A percentile compares a stretch with the other conserved stretches of the same genome.
These are phyloP conservation scores for Monopterus albus DNA, from an alignment of 2,113 vertebrate genomes.

Conservation along the genomic window DNA sequence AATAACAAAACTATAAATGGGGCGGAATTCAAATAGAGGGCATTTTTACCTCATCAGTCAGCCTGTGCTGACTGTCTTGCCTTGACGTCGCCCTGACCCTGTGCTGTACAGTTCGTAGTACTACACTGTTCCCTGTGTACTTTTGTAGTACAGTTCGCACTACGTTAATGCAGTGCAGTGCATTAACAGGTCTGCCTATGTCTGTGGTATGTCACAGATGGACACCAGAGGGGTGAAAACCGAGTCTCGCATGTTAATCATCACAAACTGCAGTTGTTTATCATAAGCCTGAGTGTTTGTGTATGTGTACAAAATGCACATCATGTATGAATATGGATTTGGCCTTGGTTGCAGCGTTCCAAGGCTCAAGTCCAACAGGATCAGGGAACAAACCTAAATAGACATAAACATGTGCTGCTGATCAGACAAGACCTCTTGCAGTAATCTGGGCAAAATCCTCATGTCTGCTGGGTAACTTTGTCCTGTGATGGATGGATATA, in stretches of 20 bases:
- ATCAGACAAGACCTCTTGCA: conserved; percentile 8
- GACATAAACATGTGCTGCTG: conserved; percentile 12
- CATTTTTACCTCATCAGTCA: background rate
- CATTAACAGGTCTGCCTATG: background rate
- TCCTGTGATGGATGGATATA: background rate
- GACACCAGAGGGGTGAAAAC: conserved; percentile 13
- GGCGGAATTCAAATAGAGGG: no score
- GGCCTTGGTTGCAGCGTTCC: background rate
- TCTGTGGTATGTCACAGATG: conserved; percentile 29
- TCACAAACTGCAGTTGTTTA: conserved; percentile 32
- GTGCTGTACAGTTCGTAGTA: no score
- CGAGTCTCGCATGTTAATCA: conserved; percentile 18
- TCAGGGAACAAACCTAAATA: background rate
- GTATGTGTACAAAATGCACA: conserved; percentile 4
- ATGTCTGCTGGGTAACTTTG: background rate
- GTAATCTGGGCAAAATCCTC: background rate
- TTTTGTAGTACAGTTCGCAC: background rate
- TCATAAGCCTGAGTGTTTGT: conserved; percentile 5
- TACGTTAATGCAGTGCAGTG: no score
- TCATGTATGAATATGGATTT: conserved; percentile 6
- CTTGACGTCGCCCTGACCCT: background rate
- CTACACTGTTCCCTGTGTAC: background rate
- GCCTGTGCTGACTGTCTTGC: background rate
- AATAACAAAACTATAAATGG: no score
- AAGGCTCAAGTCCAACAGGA: background rate